Base-by-base conservation (phyloP, 2,888 invertebrate species). In the Diarsia mendica region DNA sequence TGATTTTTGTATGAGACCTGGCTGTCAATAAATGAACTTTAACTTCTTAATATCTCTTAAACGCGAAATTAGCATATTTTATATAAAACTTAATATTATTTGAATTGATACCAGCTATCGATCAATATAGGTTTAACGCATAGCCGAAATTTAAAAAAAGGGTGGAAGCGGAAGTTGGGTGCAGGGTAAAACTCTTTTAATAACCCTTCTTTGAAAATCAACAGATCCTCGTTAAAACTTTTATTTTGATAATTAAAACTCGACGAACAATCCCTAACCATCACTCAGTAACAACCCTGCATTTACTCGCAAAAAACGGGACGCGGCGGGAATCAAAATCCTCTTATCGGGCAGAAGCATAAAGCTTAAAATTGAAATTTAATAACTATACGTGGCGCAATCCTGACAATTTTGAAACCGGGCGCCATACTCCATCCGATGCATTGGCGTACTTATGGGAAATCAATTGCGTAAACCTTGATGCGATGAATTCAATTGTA, bases 281-380 rank as follows among this genome's bases (percentile, higher is more conserved):
- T 72, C 51, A 33, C 23, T 39, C 15, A 48, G 83, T 60, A 79
- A 72, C 86, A 90, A 51, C 90, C 90, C 91, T 91, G 80, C 63
- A 79, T 84, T 85, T 86, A 86, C 85, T 88, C 87, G 86, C 85
- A 91, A 92, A 58, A 93, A 92, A 91, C 87, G 88, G 83, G 79
- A 85, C 77, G 88, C 77, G 85, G 79, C 77, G 85, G 80, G 87
- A 91, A 94, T 93, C 91, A 92, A 93, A 95, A 95, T 94, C 94
- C 94, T 90, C 92, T 94, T 94, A 95, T 94, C 93, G 89, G 84
- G 77, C 88, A 82, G 88, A 84, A 90, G 92, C 93, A 93, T 91
- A 92, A 92, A 93, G 94, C 93, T 94, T 93, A 91, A 94, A 94
- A 93, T 94, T 92, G 91, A 90, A 92, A 94, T 93, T 93, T 93